A percentile compares a stretch with the other conserved stretches of the same genome.
These are phyloP conservation scores for Cynaeus angustus DNA, from an alignment of 2,888 invertebrate genomes.

Conservation along the genomic window DNA sequence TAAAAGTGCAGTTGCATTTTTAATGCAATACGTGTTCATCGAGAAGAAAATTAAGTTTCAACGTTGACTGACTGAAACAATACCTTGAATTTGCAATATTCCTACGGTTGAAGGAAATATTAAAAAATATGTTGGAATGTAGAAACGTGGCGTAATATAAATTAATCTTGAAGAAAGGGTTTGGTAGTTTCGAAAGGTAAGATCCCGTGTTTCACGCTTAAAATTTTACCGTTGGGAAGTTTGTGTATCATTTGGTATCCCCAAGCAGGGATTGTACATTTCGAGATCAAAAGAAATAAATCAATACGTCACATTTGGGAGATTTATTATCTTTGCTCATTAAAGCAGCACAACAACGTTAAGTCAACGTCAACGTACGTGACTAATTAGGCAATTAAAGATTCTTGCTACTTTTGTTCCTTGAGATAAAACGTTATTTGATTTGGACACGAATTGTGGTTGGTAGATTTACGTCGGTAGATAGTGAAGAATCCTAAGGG, in stretches of 20 bases:
- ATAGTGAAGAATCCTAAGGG: too few relatives aligned
- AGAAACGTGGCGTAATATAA: slow-evolving; percentile 11
- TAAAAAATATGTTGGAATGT: neutral
- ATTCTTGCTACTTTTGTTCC: slow-evolving; percentile 31
- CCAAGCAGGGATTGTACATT: slow-evolving; percentile 17
- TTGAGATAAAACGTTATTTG: slow-evolving; percentile 38
- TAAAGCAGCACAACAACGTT: slow-evolving; percentile 22
- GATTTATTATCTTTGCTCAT: slow-evolving; percentile 24
- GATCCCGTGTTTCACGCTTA: slow-evolving; percentile 22
- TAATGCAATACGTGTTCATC: slow-evolving; percentile 38
- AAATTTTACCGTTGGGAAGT: slow-evolving; percentile 27
- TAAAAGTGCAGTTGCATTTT: slow-evolving; percentile 24
- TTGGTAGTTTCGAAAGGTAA: slow-evolving; percentile 6
- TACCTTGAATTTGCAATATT: slow-evolving; percentile 17
- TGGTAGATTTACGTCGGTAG: slow-evolving; percentile 14
- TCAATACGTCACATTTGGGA: slow-evolving; percentile 30
- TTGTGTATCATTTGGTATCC: slow-evolving; percentile 23
- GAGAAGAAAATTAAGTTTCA: slow-evolving; percentile 20
- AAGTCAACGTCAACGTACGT: slow-evolving; percentile 25
- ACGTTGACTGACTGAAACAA: slow-evolving; percentile 25
- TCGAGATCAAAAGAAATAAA: slow-evolving; percentile 30
- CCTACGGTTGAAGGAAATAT: neutral
- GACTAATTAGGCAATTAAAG: slow-evolving; percentile 39
- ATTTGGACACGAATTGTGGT: slow-evolving; percentile 24
- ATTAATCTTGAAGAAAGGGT: slow-evolving; percentile 28